Evolutionary conservation across 2,888 invertebrate species (phyloP), one percentile per base, ranked within the genome.

Genomic region (Diarsia dahlii): DNA sequence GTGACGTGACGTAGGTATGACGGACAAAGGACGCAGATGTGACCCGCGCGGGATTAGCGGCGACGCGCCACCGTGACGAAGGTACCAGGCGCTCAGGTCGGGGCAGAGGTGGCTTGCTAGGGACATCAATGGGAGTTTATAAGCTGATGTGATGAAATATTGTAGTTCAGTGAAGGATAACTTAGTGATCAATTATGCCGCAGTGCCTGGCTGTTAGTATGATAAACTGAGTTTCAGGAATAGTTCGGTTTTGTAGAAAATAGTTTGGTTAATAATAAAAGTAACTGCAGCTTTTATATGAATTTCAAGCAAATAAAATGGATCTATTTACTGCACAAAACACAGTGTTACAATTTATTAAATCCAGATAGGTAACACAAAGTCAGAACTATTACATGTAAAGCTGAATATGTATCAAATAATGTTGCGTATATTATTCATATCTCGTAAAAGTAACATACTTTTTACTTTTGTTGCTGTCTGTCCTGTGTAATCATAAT

Each of bases 1-100:
- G 13, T 3, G 12, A 8, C 48, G 46, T 84, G 80, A 84, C 28
- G 58, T 45, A 81, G 84, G 80, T 81, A 6, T 79, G 80, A 84
- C 72, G 67, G 66, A 60, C 80, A 66, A 54, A 64, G 71, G 81
- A 80, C 81, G 46, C 84, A 80, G 84, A 68, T 72, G 84, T 65
- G 72, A 82, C 82, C 56, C 79, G 13, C 78, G 23, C 1, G 63
- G 71, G 79, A 83, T 80, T 83, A 83, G 71, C 63, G 45, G 60
- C 66, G 63, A 28, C 79, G 52, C 77, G 52, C 62, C 18, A 50
- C 28, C 28, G 82, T 82, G 78, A 80, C 83, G 66, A 50, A 45
- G 79, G 83, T 66, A 56, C 65, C 50, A 70, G 58, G 28, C 34
- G 12, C 48, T n/a, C 64, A n/a, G 20, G 28, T 45, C n/a, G 48